These are phyloP conservation scores for Nineta flava DNA, from an alignment of 2,888 invertebrate genomes.

Conservation along the genomic window DNA sequence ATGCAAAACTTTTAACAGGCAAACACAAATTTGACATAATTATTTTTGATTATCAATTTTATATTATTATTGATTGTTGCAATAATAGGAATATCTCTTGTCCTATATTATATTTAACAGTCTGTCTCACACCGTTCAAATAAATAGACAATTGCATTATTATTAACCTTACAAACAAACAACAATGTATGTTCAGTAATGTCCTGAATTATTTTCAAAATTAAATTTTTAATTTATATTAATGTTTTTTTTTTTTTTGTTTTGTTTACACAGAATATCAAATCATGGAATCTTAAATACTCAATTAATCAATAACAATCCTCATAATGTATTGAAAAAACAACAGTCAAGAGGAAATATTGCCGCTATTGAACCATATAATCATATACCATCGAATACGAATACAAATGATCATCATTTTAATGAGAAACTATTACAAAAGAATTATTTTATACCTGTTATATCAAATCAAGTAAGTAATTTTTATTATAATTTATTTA, in stretches of 20 bases:
- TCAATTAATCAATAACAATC: slow-evolving; percentile 1
- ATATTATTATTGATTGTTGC: no score
- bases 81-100: no score
- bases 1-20: no score
- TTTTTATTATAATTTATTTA: neutral
- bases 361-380: slow-evolving; percentile 76
- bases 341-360: slow-evolving; percentile 57
- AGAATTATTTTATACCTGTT: slow-evolving; percentile 2
- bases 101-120: no score
- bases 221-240: neutral
- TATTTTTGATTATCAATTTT: no score
- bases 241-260: neutral
- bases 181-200: no score
- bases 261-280: neutral
- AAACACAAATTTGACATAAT: no score
- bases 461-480: slow-evolving; percentile 1
- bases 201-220: no score
- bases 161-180: neutral
- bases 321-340: slow-evolving; percentile 21
- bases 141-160: no score
- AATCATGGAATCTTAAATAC: neutral
- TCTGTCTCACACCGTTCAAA: no score
- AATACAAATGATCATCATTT: neutral
- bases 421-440: neutral
- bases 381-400: slow-evolving; percentile 51